Evolutionary conservation across 2,113 vertebrate genomes (phyloP), one percentile per base, ranked within the genome.

Genomic region (Colaptes auratus): DNA sequence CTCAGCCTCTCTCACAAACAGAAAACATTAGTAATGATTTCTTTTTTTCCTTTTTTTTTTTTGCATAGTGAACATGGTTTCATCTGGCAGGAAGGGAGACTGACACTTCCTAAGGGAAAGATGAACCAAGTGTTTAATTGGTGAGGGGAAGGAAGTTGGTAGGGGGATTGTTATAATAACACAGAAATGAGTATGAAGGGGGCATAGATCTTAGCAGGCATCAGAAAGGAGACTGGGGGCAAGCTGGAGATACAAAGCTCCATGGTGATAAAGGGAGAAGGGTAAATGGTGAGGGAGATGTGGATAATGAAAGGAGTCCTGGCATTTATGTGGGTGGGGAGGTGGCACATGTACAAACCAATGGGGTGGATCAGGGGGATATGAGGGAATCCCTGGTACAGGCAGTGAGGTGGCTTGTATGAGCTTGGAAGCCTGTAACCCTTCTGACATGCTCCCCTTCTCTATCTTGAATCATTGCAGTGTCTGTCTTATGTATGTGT

Each of bases 321-420:
- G 28, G 56, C 14, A 6, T 19, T 46, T 39, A 52, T 42, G 28
- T n/a, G 70, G 35, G 7, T 56, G 61, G 56, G 42, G 63, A 64
- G 75, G 52, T 44, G 77, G 15, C 55, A 36, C 23, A 2, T 4
- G 20, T 44, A 21, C 61, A 35, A 25, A 30, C 16, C 30, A 12
- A 1, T 0, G 3, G 35, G 7, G 11, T 33, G 46, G n/a, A 28
- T 19, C 9, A 8, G 59, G 46, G 46, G 23, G 12, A 9, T 30
- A 19, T 1, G 0, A 53, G 31, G 35, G 27, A 55, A 59, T 39
- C 50, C 50, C 35, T 16, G 5, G 36, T 44, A 12, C 1, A 1
- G 12, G 23, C 7, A 15, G 35, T 20, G 25, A 73, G 55, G 33
- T 30, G 53, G 23, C 55, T 55, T 61, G 28, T n/a, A 7, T 0